These are phyloP conservation scores for Cettia cetti DNA, from an alignment of 2,113 vertebrate species.

Conservation along the genomic window DNA sequence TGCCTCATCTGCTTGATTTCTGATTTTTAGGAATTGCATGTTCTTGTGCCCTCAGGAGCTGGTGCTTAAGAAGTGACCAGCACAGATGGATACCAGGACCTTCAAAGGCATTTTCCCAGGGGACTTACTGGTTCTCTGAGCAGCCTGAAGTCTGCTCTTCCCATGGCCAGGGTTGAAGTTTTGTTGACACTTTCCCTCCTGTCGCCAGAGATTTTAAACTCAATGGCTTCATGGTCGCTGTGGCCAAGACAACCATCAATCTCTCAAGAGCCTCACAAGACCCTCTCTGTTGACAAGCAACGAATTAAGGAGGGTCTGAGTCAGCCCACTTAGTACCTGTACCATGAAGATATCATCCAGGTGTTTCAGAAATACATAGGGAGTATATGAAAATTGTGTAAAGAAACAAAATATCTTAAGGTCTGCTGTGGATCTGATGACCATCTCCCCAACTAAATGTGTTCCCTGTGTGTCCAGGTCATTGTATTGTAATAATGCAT, in stretches of 20 bases:
- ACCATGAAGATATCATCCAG: neutral
- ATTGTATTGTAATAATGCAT: neutral
- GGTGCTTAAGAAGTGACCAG: neutral
- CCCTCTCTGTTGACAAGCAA: neutral
- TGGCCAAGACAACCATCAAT: neutral
- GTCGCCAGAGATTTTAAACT: neutral
- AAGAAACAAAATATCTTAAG: neutral
- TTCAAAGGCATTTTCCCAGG: neutral
- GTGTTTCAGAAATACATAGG: neutral
- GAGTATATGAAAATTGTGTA: neutral
- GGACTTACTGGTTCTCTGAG: neutral
- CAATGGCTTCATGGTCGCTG: fast-evolving
- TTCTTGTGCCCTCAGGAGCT: neutral
- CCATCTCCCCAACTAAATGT: neutral
- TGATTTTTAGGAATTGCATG: neutral
- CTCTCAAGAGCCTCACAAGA: neutral
- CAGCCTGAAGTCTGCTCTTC: neutral
- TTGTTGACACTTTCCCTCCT: neutral
- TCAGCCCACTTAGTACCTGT: neutral
- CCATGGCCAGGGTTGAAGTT: neutral
- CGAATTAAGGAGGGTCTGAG: neutral
- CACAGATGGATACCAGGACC: neutral
- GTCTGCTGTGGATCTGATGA: neutral
- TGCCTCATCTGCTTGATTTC: neutral
- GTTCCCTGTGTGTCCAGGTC: neutral